Evolutionary conservation across 2,888 invertebrate species (phyloP).

Genomic region (Eucera pruinosa): DNA sequence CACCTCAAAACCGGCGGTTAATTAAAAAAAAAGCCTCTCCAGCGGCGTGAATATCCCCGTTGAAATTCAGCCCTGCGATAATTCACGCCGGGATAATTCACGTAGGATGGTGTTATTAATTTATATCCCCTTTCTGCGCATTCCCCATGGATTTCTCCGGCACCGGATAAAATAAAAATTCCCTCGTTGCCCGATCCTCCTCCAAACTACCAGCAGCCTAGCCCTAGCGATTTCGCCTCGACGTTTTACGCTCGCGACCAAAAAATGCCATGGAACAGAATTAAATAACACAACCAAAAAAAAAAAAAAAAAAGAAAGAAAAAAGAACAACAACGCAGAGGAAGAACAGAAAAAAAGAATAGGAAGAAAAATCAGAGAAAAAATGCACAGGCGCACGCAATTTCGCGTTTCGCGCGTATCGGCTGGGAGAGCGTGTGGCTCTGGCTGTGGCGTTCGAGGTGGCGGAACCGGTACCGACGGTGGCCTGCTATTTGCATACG

Average conservation of each 20-base stretch:
- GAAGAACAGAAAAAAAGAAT: background rate
- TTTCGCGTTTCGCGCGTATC: conserved; percentile 56
- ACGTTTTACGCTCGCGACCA: background rate
- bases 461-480: conserved; percentile 60
- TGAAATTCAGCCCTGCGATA: conserved; percentile 32
- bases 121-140: conserved; percentile 50
- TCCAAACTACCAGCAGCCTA: background rate
- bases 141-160: conserved; percentile 28
- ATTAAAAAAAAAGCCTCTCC: background rate
- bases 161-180: background rate
- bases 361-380: conserved; percentile 28
- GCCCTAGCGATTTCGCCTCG: background rate
- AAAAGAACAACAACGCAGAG: background rate
- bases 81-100: conserved; percentile 38
- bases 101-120: conserved; percentile 47
- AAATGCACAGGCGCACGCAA: conserved; percentile 52
- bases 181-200: background rate
- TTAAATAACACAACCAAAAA: background rate
- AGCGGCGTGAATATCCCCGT: background rate
- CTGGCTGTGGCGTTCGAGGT: conserved; percentile 53
- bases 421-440: conserved; percentile 41
- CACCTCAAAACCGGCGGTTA: background rate
- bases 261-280: background rate
- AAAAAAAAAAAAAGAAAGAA: background rate
- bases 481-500: conserved; percentile 82